Evolutionary conservation across 2,888 invertebrate species (phyloP).

Genomic region (Hydriomena furcata): DNA sequence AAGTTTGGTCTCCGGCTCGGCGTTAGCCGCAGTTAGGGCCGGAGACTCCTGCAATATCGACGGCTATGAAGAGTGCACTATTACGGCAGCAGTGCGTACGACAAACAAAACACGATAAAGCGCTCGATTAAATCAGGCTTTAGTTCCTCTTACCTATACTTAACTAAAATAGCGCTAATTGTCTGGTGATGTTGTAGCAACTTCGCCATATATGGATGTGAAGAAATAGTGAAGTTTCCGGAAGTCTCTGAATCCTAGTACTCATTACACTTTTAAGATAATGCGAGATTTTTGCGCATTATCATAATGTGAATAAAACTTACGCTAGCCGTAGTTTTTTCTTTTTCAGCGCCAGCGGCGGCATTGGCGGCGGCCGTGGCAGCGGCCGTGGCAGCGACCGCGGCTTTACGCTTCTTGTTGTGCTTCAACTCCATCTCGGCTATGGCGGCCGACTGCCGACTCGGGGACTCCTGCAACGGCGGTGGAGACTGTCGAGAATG

Average conservation of each 20-base stretch:
- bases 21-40: not conserved
- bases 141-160: not conserved
- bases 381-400: conserved; percentile 7
- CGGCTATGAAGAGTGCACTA: conserved; percentile 7
- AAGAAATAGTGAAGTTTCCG: too few relatives aligned
- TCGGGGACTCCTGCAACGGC: conserved; percentile 16
- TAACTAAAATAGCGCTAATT: too few relatives aligned
- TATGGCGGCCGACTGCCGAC: conserved; percentile 1
- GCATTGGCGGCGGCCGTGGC: too few relatives aligned
- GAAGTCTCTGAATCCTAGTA: not conserved
- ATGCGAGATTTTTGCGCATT: too few relatives aligned
- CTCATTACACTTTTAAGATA: not conserved
- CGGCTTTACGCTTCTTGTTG: conserved; percentile 15
- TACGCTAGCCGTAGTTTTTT: not conserved
- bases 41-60: conserved; percentile 9
- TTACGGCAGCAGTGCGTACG: not conserved
- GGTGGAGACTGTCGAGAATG: conserved; percentile 7
- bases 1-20: too few relatives aligned
- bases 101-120: too few relatives aligned
- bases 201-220: too few relatives aligned
- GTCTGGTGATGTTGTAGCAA: too few relatives aligned
- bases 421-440: conserved; percentile 11
- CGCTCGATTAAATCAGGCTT: not conserved
- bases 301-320: too few relatives aligned
- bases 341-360: conserved; percentile 1